phyloP scores from a whole-genome alignment of 2,113 vertebrate genomes.

The Crotalus helleri region DNA sequence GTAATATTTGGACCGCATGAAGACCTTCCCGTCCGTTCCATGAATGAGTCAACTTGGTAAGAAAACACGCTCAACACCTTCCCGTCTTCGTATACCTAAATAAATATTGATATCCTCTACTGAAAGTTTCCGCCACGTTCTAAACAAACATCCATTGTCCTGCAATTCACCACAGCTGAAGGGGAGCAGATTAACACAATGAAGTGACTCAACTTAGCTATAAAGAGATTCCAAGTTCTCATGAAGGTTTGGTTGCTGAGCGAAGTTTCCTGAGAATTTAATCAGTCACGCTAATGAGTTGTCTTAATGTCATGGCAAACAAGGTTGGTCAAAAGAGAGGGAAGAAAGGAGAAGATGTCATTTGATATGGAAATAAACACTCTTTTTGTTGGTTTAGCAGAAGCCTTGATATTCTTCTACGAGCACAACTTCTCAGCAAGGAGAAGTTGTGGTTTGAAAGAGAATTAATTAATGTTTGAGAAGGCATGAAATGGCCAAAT shows the following conservation, averaged over 20 bases:
- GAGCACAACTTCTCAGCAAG: background rate
- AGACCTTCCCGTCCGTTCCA: background rate
- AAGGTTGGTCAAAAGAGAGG: background rate
- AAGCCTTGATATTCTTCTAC: background rate
- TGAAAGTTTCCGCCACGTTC: background rate
- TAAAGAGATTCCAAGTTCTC: background rate
- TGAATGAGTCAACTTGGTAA: background rate
- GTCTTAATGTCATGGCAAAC: background rate
- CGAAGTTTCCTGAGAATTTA: background rate
- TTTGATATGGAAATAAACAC: background rate
- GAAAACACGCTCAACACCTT: background rate
- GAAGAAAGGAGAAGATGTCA: background rate
- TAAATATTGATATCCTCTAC: background rate
- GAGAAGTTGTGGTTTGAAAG: background rate
- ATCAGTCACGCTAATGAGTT: background rate
- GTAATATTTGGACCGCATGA: background rate
- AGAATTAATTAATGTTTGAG: too few relatives aligned
- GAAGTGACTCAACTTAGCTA: background rate
- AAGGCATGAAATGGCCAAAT: too few relatives aligned
- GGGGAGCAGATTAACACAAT: background rate
- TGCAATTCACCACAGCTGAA: background rate
- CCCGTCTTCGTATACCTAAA: background rate
- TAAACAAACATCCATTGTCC: background rate
- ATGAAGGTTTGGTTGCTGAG: background rate
- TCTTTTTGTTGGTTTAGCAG: background rate